A percentile compares a stretch with the other conserved stretches of the same genome.
Conservation (phyloP, 2,888 invertebrate species). For the Hetaerina titia region DNA sequence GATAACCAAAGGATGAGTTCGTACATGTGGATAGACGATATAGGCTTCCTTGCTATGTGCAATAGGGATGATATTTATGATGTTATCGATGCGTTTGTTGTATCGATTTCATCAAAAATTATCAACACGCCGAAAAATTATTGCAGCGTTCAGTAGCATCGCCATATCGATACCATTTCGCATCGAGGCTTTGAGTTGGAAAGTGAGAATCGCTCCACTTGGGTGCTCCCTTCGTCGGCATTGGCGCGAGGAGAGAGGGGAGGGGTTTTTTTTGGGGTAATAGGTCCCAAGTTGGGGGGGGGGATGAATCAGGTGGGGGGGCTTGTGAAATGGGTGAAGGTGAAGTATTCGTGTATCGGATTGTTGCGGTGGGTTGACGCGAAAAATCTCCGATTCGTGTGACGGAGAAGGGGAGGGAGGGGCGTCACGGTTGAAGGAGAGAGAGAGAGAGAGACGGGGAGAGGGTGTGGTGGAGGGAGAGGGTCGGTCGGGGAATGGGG, state of each 20-base stretch:
- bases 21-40: too few relatives aligned
- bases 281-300: neutral
- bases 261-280: neutral
- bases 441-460: conserved; percentile 67
- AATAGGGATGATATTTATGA: too few relatives aligned
- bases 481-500: conserved; percentile 69
- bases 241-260: neutral
- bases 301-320: neutral
- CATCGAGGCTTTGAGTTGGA: too few relatives aligned
- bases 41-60: too few relatives aligned
- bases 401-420: neutral
- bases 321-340: conserved; percentile 49
- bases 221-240: neutral
- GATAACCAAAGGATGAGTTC: too few relatives aligned
- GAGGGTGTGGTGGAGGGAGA: conserved; percentile 68
- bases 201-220: too few relatives aligned
- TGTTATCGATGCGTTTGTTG: too few relatives aligned
- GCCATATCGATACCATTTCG: too few relatives aligned
- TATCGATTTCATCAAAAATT: too few relatives aligned
- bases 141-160: too few relatives aligned
- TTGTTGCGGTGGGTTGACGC: conserved; percentile 31
- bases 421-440: neutral
- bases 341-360: conserved; percentile 21
- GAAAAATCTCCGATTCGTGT: neutral
- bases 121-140: too few relatives aligned